Percentiles rank a stretch among this genome's conserved stretches.
Evolutionary conservation across 2,888 invertebrate species (phyloP).

Genomic region (Agrotis clavis): DNA sequence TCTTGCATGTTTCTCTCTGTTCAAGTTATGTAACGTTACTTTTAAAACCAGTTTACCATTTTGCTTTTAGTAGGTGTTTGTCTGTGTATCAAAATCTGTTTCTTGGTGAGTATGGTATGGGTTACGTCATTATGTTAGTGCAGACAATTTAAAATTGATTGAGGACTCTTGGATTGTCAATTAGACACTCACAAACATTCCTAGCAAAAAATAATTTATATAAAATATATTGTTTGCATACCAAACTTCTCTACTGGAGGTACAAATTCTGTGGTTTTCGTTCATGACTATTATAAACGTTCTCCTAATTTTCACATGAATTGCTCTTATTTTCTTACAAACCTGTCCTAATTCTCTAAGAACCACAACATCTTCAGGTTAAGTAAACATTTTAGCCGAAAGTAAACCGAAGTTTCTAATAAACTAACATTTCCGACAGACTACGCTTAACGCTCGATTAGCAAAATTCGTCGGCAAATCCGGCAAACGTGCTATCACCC

Average conservation of each 20-base stretch:
- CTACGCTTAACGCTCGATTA: conserved; percentile 79
- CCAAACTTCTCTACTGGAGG: too few species aligned
- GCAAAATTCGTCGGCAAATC: conserved; percentile 77
- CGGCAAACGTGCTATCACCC: conserved; percentile 77
- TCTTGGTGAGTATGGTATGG: not conserved
- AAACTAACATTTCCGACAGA: conserved; percentile 65
- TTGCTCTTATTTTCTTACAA: not conserved
- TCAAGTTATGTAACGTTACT: conserved; percentile 37
- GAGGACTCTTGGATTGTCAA: conserved; percentile 11
- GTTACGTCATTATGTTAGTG: conserved; percentile 29
- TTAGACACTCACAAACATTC: not conserved
- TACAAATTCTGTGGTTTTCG: too few species aligned
- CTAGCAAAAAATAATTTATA: conserved; percentile 2
- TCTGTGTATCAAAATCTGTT: conserved; percentile 24
- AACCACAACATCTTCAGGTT: conserved; percentile 36
- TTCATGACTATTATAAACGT: too few species aligned
- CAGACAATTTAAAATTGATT: conserved; percentile 15
- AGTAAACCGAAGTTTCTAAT: conserved; percentile 59
- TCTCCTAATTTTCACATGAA: not conserved
- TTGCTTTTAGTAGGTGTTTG: conserved; percentile 3
- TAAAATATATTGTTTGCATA: too few species aligned
- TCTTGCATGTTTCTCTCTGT: conserved; percentile 14
- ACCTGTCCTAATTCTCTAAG: not conserved
- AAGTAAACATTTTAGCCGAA: conserved; percentile 32
- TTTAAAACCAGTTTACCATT: conserved; percentile 45